Evolutionary conservation across 2,113 vertebrate species (phyloP), one percentile per base, ranked within the genome.

Genomic region (Mesocricetus auratus): DNA sequence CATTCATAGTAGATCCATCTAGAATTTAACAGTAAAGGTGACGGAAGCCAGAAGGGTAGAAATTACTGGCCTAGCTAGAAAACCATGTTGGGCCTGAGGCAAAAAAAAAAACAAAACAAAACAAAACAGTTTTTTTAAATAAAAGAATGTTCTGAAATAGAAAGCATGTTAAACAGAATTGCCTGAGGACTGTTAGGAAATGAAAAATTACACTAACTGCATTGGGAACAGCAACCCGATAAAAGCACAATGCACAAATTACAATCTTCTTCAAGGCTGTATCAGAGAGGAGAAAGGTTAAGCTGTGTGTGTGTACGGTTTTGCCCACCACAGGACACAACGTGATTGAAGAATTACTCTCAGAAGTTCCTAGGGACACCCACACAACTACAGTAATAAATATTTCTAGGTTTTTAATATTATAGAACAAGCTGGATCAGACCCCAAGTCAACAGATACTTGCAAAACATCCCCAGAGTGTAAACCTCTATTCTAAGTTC

Each of bases 121-220:
- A 56, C 12, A 56, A 56, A 56, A 56, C 94, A 66, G 26, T 16
- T 90, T 96, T 97, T 96, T 97, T 95, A 94, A 97, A 97, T 95
- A 96, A 97, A 74, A 97, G 71, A 98, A 90, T 93, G 93, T 96
- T 97, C 97, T 97, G 96, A 98, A 97, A 98, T 98, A 97, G 97
- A 97, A 98, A 97, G 90, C 93, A 97, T 97, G 97, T 97, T 96
- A 97, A 98, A 94, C 81, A 96, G 94, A 97, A 97, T 96, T 97
- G 97, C 97, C 97, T 0, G 26, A 98, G 97, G 97, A 97, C 95
- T 88, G 92, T 94, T 95, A 97, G 90, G 93, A 97, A 98, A 98
- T 97, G 97, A 97, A 97, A 97, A 97, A 98, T 98, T 98, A 97
- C 85, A 66, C 95, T 97, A 97, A 97, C 95, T 98, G 97, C 90